A percentile compares a stretch with the other conserved stretches of the same genome.
Conservation (phyloP, 1,140 invertebrate genomes). For the Rhizoglyphus robini region DNA sequence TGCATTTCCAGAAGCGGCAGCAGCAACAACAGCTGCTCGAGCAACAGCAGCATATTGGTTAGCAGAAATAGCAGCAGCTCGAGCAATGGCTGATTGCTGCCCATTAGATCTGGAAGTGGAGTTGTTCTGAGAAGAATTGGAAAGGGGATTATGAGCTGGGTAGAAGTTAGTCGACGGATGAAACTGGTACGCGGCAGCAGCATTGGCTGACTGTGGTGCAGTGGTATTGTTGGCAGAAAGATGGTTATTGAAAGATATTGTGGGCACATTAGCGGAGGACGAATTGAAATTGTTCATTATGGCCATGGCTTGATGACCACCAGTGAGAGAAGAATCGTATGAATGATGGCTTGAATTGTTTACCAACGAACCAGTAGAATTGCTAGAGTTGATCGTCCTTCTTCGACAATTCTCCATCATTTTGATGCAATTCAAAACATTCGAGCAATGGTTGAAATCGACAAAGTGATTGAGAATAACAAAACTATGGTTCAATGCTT, state of each 20-base stretch:
- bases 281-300: slow-evolving; percentile 18
- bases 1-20: slow-evolving; percentile 47
- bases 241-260: slow-evolving; percentile 3
- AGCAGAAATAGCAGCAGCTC: slow-evolving; percentile 7
- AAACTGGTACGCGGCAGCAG: slow-evolving; percentile 17
- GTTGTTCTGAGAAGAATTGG: background rate
- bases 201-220: background rate
- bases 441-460: slow-evolving; percentile 77
- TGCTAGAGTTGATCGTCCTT: slow-evolving; percentile 22
- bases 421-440: slow-evolving; percentile 77
- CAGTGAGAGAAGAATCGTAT: background rate
- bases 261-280: background rate
- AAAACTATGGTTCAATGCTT: slow-evolving; percentile 88
- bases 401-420: slow-evolving; percentile 77
- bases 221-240: background rate
- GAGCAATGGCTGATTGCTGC: background rate
- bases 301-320: background rate
- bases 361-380: slow-evolving; percentile 18
- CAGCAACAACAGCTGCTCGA: slow-evolving; percentile 40
- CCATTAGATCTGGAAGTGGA: background rate
- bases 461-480: slow-evolving; percentile 81
- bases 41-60: slow-evolving; percentile 42
- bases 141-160: background rate
- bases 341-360: slow-evolving; percentile 6
- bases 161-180: slow-evolving; percentile 21